Conservation (phyloP, 1,140 invertebrate species). For the Scaptomyza montana region DNA sequence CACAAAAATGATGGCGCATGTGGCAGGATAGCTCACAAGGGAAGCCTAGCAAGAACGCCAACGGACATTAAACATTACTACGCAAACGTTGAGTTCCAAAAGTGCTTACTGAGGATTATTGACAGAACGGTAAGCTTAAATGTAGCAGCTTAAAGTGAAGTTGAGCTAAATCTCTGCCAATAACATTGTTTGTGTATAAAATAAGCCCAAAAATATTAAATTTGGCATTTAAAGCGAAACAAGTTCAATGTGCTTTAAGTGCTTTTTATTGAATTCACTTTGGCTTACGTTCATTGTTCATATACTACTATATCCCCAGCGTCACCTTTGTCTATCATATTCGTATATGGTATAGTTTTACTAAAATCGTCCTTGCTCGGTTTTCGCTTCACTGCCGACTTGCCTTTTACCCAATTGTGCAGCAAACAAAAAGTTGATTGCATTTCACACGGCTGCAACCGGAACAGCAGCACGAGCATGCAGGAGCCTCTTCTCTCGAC, state of each 20-base stretch:
- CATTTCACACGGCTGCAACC: conserved; percentile 40
- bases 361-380: background rate
- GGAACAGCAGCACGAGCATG: background rate
- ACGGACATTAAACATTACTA: conserved; percentile 14
- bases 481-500: conserved; percentile 36
- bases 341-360: background rate
- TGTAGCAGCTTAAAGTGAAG: background rate
- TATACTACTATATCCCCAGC: background rate
- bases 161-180: background rate
- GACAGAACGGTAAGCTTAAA: conserved; percentile 1
- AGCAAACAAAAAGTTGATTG: conserved; percentile 57
- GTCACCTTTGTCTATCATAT: conserved; percentile 12
- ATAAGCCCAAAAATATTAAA: conserved; percentile 9
- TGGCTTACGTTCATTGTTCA: conserved; percentile 2
- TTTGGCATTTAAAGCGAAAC: conserved; percentile 28
- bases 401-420: conserved; percentile 43
- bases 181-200: background rate
- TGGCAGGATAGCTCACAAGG: conserved; percentile 33
- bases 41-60: background rate
- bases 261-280: background rate
- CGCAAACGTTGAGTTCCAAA: conserved; percentile 10
- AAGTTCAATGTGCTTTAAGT: conserved; percentile 40
- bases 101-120: conserved; percentile 31
- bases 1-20: conserved; percentile 45
- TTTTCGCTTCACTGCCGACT: background rate